Evolutionary conservation across 2,888 invertebrate species (phyloP).

Genomic region (Drosophila emarginata): DNA sequence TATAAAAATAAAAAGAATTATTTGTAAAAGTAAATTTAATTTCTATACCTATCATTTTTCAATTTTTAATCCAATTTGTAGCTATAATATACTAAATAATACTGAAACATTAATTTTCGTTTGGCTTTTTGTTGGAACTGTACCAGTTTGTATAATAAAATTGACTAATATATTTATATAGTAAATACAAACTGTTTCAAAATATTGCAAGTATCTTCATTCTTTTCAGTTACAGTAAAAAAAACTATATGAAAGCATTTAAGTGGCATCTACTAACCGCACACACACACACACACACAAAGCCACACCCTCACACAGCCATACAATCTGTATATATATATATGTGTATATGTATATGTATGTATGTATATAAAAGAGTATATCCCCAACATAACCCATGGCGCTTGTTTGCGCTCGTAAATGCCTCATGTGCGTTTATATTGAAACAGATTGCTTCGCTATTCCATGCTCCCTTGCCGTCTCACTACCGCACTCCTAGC

Average conservation of each 20-base stretch:
- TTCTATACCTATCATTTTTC: background rate
- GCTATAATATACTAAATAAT: background rate
- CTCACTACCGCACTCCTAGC: constrained; percentile 11
- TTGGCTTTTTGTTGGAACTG: background rate
- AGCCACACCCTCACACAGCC: background rate
- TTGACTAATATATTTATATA: background rate
- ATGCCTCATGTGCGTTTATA: constrained; percentile 79
- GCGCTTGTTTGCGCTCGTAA: constrained; percentile 66
- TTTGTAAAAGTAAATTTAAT: too few species aligned
- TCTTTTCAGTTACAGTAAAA: constrained; percentile 50
- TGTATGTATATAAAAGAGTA: background rate
- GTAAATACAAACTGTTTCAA: background rate
- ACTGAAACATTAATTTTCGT: background rate
- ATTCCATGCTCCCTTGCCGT: constrained; percentile 28
- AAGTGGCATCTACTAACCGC: constrained; percentile 51
- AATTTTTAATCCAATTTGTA: background rate
- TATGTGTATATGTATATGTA: background rate
- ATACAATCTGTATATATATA: background rate
- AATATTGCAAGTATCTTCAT: constrained; percentile 13
- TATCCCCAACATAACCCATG: constrained; percentile 37
- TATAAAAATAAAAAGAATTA: too few species aligned
- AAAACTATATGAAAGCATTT: constrained; percentile 66
- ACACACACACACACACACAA: constrained; percentile 20
- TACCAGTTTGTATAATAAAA: background rate
- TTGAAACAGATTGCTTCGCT: constrained; percentile 82